A percentile compares a stretch with the other conserved stretches of the same genome.
Evolutionary conservation across 2,888 invertebrate species (phyloP).

Genomic region (Malthinus flaveolus): DNA sequence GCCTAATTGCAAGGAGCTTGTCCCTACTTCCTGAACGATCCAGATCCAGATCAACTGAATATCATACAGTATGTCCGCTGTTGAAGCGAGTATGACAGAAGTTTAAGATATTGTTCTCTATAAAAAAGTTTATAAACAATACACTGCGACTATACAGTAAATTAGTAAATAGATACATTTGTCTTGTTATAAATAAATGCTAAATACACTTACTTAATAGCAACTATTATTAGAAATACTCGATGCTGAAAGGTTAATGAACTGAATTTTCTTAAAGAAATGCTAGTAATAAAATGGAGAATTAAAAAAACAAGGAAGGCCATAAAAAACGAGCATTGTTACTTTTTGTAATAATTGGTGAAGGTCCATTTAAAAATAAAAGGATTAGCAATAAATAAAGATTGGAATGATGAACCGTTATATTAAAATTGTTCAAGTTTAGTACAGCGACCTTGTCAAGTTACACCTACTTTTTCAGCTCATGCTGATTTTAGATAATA

Average conservation of each 20-base stretch:
- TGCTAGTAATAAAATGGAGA: background rate
- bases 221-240: constrained; percentile 5
- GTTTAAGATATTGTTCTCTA: background rate
- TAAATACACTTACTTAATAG: background rate
- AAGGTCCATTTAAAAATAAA: constrained; percentile 19
- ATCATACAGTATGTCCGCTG: too few species aligned
- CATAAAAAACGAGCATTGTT: too few species aligned
- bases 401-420: constrained; percentile 41
- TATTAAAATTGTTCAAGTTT: constrained; percentile 31
- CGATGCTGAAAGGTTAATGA: constrained; percentile 1
- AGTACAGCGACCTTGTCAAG: constrained; percentile 41
- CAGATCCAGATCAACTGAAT: too few species aligned
- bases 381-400: constrained; percentile 32
- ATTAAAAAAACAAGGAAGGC: background rate
- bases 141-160: background rate
- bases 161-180: background rate
- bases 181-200: constrained; percentile 5
- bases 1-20: too few species aligned
- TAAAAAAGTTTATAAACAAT: background rate
- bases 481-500: background rate
- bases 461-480: constrained; percentile 11
- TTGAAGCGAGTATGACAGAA: too few species aligned
- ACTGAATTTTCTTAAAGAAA: constrained; percentile 4
- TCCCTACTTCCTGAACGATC: too few species aligned
- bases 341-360: too few species aligned